phyloP scores from a whole-genome alignment of 2,797 vertebrate genomes.

The Mionectes olivaceus region DNA sequence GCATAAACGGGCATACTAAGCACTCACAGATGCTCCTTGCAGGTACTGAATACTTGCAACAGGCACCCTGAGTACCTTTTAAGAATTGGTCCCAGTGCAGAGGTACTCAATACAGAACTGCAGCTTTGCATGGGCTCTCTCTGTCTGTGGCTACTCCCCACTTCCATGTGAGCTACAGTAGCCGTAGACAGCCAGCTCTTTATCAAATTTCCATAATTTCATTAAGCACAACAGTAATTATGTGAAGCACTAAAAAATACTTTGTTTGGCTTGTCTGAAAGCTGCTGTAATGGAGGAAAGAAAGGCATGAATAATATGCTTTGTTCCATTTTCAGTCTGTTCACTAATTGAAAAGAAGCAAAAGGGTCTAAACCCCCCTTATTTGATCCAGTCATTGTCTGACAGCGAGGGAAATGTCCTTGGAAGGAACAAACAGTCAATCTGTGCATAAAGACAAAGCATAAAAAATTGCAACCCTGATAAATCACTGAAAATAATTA shows the following conservation, averaged over 20 bases:
- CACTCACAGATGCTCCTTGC: not conserved
- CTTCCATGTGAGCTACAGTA: not conserved
- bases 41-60: not conserved
- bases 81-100: not conserved
- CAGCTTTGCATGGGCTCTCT: not conserved
- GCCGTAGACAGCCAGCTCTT: not conserved
- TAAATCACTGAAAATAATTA: constrained; percentile 40
- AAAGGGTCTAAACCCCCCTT: not conserved
- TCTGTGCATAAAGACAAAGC: constrained; percentile 2
- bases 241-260: not conserved
- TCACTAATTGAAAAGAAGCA: constrained; percentile 23
- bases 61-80: not conserved
- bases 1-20: not conserved
- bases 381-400: constrained; percentile 35
- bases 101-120: not conserved
- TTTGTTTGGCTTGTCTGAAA: constrained; percentile 25
- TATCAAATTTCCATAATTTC: constrained; percentile 41
- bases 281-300: not conserved
- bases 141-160: not conserved
- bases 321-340: constrained; percentile 32
- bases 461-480: constrained; percentile 1
- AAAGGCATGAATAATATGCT: constrained; percentile 11
- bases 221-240: constrained; percentile 10
- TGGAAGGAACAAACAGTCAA: constrained; percentile 42
- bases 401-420: constrained; percentile 37